Evolutionary conservation across 2,113 vertebrate genomes (phyloP).

Genomic region (Potamarius usumacintae): DNA sequence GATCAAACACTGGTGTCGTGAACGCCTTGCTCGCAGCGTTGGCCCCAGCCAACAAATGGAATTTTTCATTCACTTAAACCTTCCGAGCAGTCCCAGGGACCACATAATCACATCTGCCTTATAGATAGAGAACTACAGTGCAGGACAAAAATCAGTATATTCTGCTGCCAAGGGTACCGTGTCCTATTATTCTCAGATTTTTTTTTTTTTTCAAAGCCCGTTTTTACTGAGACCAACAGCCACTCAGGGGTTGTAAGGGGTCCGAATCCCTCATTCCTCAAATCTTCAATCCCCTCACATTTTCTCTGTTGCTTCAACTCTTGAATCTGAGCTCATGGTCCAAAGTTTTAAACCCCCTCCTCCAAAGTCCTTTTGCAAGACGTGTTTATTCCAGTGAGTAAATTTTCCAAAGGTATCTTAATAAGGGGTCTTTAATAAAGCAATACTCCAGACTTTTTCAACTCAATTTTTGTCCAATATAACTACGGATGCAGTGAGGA

Average conservation of each 20-base stretch:
- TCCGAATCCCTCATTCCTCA: not conserved
- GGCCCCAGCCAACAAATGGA: constrained; percentile 3
- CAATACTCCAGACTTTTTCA: not conserved
- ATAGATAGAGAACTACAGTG: constrained; percentile 3
- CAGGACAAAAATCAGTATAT: not conserved
- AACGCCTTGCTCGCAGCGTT: not conserved
- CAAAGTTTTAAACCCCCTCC: not conserved
- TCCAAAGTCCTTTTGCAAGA: not conserved
- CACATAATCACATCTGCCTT: not conserved
- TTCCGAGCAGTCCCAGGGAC: constrained; percentile 7
- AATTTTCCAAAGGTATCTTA: not conserved
- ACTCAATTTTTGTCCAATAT: not conserved
- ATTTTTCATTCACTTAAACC: constrained; percentile 42
- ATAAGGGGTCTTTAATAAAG: not conserved
- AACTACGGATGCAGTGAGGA: not conserved
- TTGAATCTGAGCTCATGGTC: not conserved
- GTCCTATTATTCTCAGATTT: not conserved
- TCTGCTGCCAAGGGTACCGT: not conserved
- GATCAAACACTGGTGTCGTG: constrained; percentile 32
- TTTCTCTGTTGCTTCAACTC: not conserved
- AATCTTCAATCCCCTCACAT: not conserved
- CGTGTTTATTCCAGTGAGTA: not conserved
- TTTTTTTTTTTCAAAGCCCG: not conserved
- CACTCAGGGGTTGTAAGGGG: not conserved
- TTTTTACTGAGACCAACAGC: not conserved